Percentiles rank a stretch among this genome's conserved stretches.
phyloP scores from a whole-genome alignment of 2,113 vertebrate genomes.

The Eublepharis macularius region DNA sequence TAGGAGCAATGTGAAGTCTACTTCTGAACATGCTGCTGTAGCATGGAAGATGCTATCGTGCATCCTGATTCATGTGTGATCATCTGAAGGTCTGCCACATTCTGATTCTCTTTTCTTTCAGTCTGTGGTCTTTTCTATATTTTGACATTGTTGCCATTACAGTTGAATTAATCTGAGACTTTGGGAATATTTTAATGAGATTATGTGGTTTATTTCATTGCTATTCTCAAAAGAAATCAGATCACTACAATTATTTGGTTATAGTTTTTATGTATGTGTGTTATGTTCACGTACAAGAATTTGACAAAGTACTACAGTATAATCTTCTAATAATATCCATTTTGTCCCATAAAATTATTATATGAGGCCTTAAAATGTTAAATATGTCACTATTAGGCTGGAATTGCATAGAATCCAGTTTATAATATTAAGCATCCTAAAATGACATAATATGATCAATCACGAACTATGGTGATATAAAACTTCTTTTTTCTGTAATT shows the following conservation, averaged over 20 bases:
- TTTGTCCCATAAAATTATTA: slow-evolving; percentile 77
- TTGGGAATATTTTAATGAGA: slow-evolving; percentile 29
- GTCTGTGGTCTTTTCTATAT: not conserved
- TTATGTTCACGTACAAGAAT: slow-evolving; percentile 71
- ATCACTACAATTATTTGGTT: slow-evolving; percentile 62
- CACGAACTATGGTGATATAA: slow-evolving; percentile 60
- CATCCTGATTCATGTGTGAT: not conserved
- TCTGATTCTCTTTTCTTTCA: not conserved
- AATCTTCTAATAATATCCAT: slow-evolving; percentile 72
- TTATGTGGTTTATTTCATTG: not conserved
- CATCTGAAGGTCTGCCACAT: not conserved
- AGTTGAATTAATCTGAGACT: not conserved
- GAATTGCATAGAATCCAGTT: slow-evolving; percentile 69
- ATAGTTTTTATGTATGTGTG: slow-evolving; percentile 63
- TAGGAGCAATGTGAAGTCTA: too few species aligned
- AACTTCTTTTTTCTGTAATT: slow-evolving; percentile 72
- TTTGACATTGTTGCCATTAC: fast-evolving
- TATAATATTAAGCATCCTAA: slow-evolving; percentile 71
- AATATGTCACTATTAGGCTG: slow-evolving; percentile 70
- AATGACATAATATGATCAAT: slow-evolving; percentile 71
- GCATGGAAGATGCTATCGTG: not conserved
- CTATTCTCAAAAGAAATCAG: slow-evolving; percentile 31
- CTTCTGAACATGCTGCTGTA: not conserved
- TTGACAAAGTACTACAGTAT: slow-evolving; percentile 72
- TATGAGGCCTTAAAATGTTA: slow-evolving; percentile 76